Percentiles rank a stretch among this genome's conserved stretches.
Evolutionary conservation across 2,888 invertebrate genomes (phyloP).

Genomic region (Cremastinae sp.): DNA sequence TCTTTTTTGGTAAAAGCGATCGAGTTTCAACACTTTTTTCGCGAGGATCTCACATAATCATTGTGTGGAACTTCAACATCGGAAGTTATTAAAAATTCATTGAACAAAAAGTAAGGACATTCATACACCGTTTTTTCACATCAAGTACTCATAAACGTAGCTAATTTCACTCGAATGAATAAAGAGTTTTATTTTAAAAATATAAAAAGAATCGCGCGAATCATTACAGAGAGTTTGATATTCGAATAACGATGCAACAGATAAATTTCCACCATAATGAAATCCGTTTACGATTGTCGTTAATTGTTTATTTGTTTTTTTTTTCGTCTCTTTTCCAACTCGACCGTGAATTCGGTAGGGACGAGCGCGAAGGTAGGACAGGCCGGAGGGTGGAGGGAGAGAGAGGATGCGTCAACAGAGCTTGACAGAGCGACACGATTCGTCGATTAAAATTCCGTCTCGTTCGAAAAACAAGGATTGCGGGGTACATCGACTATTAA

Average conservation of each 20-base stretch:
- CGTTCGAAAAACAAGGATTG: constrained; percentile 23
- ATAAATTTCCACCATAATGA: constrained; percentile 14
- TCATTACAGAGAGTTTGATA: not conserved
- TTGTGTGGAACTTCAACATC: no score
- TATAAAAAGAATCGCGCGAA: not conserved
- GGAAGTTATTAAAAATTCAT: no score
- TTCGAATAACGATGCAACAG: constrained; percentile 4
- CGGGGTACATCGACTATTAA: constrained; percentile 46
- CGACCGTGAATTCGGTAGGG: no score
- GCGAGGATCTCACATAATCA: no score
- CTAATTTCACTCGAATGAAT: no score
- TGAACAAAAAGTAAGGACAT: no score
- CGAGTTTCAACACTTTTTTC: no score
- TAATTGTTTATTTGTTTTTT: constrained; percentile 38
- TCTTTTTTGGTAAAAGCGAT: not conserved
- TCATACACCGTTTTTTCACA: no score
- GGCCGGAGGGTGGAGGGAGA: no score
- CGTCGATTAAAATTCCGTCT: constrained; percentile 31
- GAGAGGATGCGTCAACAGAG: constrained; percentile 3
- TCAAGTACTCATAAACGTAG: no score
- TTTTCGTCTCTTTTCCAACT: not conserved
- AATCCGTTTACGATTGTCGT: constrained; percentile 17
- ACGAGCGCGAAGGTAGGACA: no score
- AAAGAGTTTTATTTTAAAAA: no score
- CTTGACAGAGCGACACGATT: constrained; percentile 22